Evolutionary conservation across 64 coral and sea anemone genomes (phyloP).

Genomic region (Cladopsammia gracilis): DNA sequence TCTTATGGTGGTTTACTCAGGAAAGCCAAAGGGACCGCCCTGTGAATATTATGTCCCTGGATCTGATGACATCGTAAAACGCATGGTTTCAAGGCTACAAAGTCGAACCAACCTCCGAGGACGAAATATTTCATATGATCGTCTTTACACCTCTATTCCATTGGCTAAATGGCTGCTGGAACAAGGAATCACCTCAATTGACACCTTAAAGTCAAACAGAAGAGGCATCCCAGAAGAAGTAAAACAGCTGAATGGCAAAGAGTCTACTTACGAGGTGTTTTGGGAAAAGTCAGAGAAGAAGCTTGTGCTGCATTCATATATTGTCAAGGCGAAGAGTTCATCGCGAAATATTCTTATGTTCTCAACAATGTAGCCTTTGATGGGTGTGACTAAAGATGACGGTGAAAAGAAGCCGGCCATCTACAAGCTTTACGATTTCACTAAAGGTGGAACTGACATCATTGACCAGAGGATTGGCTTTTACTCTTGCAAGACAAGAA

Average conservation of each 20-base stretch:
- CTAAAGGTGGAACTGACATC: constrained; percentile 29
- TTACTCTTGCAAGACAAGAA: constrained; percentile 17
- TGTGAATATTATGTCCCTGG: background rate
- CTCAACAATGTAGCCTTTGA: background rate
- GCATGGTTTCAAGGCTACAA: background rate
- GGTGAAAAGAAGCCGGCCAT: background rate
- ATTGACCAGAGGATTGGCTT: constrained; percentile 12
- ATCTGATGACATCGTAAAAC: constrained; percentile 2
- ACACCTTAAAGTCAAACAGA: constrained; percentile 16
- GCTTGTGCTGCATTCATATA: constrained; percentile 13
- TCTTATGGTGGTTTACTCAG: background rate
- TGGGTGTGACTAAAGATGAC: constrained; percentile 15
- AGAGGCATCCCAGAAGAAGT: constrained; percentile 12
- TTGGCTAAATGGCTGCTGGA: constrained; percentile 2
- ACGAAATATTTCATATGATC: constrained; percentile 25
- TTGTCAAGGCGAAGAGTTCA: background rate
- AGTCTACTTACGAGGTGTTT: constrained; percentile 1
- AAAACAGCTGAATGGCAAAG: constrained; percentile 8
- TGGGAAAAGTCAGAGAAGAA: constrained; percentile 17
- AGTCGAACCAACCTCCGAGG: background rate
- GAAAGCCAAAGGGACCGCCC: background rate
- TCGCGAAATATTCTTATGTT: constrained; percentile 25
- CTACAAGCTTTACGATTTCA: constrained; percentile 39
- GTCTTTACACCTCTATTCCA: constrained; percentile 7
- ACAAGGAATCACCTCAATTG: background rate